Evolutionary conservation across 2,888 invertebrate species (phyloP).

Genomic region (Diloba caeruleocephala): DNA sequence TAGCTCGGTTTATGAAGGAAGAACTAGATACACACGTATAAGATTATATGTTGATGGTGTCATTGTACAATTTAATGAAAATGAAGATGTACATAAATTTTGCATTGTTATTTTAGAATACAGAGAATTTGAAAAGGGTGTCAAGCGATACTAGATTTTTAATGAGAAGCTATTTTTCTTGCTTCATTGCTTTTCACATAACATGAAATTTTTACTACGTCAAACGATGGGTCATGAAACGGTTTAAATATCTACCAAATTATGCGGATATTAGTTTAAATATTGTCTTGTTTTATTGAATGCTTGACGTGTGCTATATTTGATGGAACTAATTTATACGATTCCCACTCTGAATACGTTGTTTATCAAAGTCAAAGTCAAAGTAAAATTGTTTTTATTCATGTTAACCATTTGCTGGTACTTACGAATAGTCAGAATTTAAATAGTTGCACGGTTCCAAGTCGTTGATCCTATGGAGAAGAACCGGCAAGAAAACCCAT

Average conservation of each 20-base stretch:
- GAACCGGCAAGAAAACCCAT: too few relatives aligned
- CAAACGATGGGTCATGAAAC: conserved; percentile 33
- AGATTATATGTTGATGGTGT: conserved; percentile 18
- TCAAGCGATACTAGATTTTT: conserved; percentile 55
- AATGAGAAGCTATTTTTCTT: conserved; percentile 56
- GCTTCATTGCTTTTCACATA: conserved; percentile 55
- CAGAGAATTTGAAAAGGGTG: conserved; percentile 50
- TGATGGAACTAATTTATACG: conserved; percentile 20
- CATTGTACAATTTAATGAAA: conserved; percentile 17
- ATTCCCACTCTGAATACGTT: conserved; percentile 8
- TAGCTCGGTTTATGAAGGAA: background rate
- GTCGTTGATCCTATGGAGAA: too few relatives aligned
- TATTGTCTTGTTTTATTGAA: conserved; percentile 16
- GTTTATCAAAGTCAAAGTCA: too few relatives aligned
- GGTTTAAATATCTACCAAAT: conserved; percentile 34
- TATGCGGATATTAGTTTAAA: conserved; percentile 25
- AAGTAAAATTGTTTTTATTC: too few relatives aligned
- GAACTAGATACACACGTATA: background rate
- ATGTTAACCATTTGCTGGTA: conserved; percentile 25
- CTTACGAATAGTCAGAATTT: too few relatives aligned
- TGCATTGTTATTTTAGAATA: conserved; percentile 39
- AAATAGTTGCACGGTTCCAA: too few relatives aligned
- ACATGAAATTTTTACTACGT: conserved; percentile 46
- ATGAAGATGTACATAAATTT: conserved; percentile 44
- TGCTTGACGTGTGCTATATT: conserved; percentile 10